These are phyloP conservation scores for Miniopterus natalensis DNA, from an alignment of 2,113 vertebrate genomes.

Conservation along the genomic window DNA sequence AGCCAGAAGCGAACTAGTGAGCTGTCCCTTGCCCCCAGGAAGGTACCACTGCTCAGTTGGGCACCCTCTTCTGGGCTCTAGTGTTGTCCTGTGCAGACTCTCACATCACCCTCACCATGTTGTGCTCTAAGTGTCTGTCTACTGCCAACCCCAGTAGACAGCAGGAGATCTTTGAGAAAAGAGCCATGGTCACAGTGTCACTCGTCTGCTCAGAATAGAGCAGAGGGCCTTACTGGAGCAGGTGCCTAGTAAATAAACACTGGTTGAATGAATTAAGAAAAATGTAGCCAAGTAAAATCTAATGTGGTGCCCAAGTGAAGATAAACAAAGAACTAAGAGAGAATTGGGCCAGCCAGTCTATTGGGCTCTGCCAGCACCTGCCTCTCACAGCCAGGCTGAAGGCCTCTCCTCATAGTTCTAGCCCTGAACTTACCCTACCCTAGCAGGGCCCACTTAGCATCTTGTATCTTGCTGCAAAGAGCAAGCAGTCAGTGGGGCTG, in stretches of 20 bases:
- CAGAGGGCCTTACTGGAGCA: neutral
- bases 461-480: neutral
- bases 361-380: neutral
- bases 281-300: neutral
- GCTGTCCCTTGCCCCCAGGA: neutral
- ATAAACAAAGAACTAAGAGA: neutral
- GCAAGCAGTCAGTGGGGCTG: neutral
- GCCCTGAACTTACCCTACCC: neutral
- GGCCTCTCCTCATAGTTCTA: neutral
- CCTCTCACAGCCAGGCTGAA: neutral
- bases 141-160: neutral
- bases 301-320: conserved; percentile 47
- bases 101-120: neutral
- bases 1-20: neutral
- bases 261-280: neutral
- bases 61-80: neutral
- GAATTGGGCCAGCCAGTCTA: neutral
- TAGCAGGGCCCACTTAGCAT: neutral
- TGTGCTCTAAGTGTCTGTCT: neutral
- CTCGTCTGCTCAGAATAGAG: neutral
- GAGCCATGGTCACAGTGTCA: neutral
- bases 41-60: neutral
- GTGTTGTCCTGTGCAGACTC: neutral
- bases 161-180: neutral
- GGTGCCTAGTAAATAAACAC: conserved; percentile 22